Base-by-base conservation (phyloP, 1,140 invertebrate species). In the Pentalonia nigronervosa region DNA sequence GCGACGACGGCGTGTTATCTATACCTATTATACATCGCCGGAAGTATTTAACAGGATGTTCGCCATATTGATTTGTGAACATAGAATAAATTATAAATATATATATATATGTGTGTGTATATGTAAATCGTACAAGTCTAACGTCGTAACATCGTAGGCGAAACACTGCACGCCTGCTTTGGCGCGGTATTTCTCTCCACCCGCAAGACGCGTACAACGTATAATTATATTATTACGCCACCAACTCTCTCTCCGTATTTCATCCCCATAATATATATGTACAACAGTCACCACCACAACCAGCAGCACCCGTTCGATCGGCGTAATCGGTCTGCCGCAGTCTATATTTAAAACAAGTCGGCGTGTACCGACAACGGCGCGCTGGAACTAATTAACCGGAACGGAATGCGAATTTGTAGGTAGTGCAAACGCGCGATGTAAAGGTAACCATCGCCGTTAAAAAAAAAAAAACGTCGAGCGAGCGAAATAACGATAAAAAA, bases 341-440 rank as follows among this genome's bases (percentile, higher is more conserved):
- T 86, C 83, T 23, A 25, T 84, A 84, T 41, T 41, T 84, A 84
- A 41, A 45, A 84, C 21, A 30, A 84, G 45, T 41, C 23, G 34
- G 9, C 36, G 30, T 60, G 34, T 41, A 17, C 7, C n/a, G n/a
- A n/a, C n/a, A n/a, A 20, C 25, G 4, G 45, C 2, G 30, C 30
- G n/a, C 45, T 25, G 21, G 1, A 92, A 83, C 91, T 92, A 92
- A 92, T 92, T 92, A 92, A 84, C 81, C 81, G 81, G 2, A 53
- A 21, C 4, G 48, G n/a, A 76, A 76, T 34, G 30, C 30, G 30
- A 41, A 41, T 76, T 76, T 17, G 60, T 17, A 60, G 56, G 48
- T 3, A 6, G 30, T 92, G 81, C 56, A 50, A 92, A 84, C 84
- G 48, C 9, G 21, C 1, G 47, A 67, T 41, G 41, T 41, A 41